phyloP scores from a whole-genome alignment of 2,113 vertebrate species.

The Falco punctatus region DNA sequence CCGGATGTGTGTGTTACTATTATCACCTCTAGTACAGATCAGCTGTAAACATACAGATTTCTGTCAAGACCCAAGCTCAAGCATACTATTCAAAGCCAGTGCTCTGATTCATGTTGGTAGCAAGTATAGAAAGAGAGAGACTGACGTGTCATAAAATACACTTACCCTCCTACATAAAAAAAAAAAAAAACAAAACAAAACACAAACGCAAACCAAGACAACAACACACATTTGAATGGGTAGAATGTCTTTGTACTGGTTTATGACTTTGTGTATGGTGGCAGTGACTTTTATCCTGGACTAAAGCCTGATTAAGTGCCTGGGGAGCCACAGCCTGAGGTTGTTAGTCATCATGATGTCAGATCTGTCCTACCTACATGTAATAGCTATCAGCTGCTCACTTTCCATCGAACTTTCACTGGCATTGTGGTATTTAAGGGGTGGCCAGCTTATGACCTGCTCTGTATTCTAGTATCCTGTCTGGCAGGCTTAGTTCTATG shows the following conservation, averaged over 20 bases:
- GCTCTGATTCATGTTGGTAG: background rate
- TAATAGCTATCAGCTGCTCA: background rate
- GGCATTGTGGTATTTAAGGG: background rate
- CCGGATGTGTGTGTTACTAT: background rate
- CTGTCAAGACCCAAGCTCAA: background rate
- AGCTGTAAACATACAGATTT: background rate
- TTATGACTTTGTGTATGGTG: background rate
- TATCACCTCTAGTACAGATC: background rate
- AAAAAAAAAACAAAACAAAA: background rate
- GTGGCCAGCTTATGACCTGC: background rate
- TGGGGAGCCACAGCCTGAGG: background rate
- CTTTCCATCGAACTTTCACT: fast-evolving
- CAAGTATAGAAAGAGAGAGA: background rate
- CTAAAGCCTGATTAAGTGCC: background rate
- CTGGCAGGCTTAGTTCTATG: background rate
- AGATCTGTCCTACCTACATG: background rate
- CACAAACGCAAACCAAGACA: background rate
- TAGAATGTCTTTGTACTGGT: background rate
- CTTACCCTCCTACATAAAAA: background rate
- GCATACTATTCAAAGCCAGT: background rate
- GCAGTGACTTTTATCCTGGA: background rate
- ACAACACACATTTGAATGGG: background rate
- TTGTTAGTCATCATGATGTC: background rate
- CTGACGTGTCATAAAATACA: background rate
- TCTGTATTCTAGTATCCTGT: background rate